These are phyloP conservation scores for Dicerorhinus sumatrensis DNA, from an alignment of 2,113 vertebrate species.

Conservation along the genomic window DNA sequence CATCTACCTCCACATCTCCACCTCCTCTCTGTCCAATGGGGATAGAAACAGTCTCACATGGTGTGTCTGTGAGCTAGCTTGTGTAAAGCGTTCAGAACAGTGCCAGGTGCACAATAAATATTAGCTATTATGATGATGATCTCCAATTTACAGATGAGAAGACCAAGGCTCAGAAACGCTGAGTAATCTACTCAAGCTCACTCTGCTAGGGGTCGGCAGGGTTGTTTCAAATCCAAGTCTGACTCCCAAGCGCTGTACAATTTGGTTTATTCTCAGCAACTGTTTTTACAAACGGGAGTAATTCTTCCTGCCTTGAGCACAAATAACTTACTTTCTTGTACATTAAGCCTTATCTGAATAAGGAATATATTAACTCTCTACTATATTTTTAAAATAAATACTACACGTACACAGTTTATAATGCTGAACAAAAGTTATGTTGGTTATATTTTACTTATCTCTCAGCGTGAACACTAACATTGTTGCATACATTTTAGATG, in stretches of 20 bases:
- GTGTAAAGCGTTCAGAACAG: fast-evolving
- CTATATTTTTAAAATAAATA: background rate
- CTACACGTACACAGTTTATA: background rate
- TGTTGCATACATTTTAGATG: background rate
- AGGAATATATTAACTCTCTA: background rate
- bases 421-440: background rate
- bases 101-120: too few relatives aligned
- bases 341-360: background rate
- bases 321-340: background rate
- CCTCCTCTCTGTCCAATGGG: background rate
- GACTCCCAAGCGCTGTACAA: background rate
- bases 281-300: background rate
- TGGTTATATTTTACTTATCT: background rate
- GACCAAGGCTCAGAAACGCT: background rate
- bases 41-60: background rate
- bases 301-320: background rate
- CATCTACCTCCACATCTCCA: background rate
- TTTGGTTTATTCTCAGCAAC: background rate
- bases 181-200: fast-evolving
- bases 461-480: background rate
- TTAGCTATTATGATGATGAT: background rate
- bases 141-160: background rate
- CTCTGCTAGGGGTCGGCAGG: background rate
- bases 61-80: background rate
- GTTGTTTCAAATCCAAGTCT: background rate